Evolutionary conservation across 2,888 invertebrate species (phyloP).

Genomic region (Luperina testacea): DNA sequence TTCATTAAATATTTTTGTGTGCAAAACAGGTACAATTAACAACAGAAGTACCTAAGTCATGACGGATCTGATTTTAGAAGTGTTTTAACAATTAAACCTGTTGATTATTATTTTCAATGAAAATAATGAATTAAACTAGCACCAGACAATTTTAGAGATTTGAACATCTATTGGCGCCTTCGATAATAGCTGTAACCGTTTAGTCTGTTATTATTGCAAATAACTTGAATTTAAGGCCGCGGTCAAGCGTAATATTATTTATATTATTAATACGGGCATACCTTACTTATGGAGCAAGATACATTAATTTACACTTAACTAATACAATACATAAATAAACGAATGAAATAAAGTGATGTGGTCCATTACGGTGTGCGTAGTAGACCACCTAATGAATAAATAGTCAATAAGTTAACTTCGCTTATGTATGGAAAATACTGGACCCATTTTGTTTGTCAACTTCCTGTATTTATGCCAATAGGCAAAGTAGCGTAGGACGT

Average conservation of each 20-base stretch:
- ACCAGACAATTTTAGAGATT: background rate
- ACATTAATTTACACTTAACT: constrained; percentile 24
- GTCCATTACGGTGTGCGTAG: constrained; percentile 48
- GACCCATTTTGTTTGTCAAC: constrained; percentile 39
- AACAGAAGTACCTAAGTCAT: background rate
- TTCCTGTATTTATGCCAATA: constrained; percentile 41
- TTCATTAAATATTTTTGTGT: background rate
- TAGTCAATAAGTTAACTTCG: constrained; percentile 46
- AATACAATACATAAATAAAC: constrained; percentile 28
- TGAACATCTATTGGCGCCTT: no score
- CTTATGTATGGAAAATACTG: constrained; percentile 50
- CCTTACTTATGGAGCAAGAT: constrained; percentile 4
- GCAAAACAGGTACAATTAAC: background rate
- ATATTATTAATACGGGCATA: background rate
- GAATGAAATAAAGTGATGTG: constrained; percentile 31
- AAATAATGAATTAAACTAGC: background rate
- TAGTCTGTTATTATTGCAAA: background rate
- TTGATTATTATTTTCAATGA: background rate
- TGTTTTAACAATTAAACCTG: background rate
- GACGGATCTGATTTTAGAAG: background rate
- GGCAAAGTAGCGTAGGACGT: constrained; percentile 9
- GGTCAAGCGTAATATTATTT: background rate
- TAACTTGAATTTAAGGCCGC: background rate
- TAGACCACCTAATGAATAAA: constrained; percentile 52
- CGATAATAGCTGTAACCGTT: no score